Percentiles rank a stretch among this genome's conserved stretches.
Conservation (phyloP, 1,140 invertebrate species). For the Drosophila kepulauana region DNA sequence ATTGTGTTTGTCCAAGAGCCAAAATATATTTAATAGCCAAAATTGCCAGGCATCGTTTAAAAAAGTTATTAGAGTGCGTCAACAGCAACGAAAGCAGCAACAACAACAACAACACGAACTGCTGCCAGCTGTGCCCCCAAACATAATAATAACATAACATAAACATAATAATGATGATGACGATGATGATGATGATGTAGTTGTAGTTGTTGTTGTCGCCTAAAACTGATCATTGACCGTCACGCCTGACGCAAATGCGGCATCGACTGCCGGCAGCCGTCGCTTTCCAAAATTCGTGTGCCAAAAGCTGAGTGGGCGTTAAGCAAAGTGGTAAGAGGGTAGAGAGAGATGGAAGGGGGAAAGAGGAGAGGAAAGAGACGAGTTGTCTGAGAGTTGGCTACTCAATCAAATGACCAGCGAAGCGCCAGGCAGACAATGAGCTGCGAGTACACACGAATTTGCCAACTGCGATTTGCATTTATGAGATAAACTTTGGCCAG, state of each 20-base stretch:
- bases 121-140: slow-evolving; percentile 29
- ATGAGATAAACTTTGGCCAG: slow-evolving; percentile 17
- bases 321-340: not conserved
- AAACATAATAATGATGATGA: not conserved
- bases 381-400: slow-evolving; percentile 40
- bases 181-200: slow-evolving; percentile 25
- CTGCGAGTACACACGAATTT: slow-evolving; percentile 15
- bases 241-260: slow-evolving; percentile 70
- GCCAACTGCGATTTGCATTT: slow-evolving; percentile 34
- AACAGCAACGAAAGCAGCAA: slow-evolving; percentile 49
- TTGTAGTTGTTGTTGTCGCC: slow-evolving; percentile 44
- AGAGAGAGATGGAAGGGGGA: not conserved
- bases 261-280: slow-evolving; percentile 22
- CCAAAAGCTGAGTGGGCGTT: slow-evolving; percentile 60
- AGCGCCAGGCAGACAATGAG: slow-evolving; percentile 39
- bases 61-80: slow-evolving; percentile 80
- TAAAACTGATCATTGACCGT: slow-evolving; percentile 80
- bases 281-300: slow-evolving; percentile 78
- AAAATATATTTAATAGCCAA: slow-evolving; percentile 58
- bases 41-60: slow-evolving; percentile 62
- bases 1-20: slow-evolving; percentile 48
- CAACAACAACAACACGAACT: slow-evolving; percentile 22
- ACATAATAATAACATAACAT: not conserved
- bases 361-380: not conserved
- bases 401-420: slow-evolving; percentile 50